Base-by-base conservation (phyloP, 2,113 vertebrate genomes). In the Catagonus wagneri region DNA sequence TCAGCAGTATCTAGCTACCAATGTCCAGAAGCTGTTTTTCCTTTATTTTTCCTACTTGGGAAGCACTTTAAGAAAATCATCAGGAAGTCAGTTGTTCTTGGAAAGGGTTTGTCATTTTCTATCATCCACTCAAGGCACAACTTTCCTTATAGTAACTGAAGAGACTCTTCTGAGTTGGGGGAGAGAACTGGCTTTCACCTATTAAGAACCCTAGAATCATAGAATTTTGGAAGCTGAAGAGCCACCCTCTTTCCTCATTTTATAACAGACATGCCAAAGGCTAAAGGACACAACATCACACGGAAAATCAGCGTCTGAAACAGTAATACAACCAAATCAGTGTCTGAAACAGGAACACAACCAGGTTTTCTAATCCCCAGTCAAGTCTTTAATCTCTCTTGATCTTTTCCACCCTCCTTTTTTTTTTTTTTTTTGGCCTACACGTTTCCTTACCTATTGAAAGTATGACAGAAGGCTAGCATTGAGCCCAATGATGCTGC, bases 51-150 rank as follows among this genome's bases (percentile, higher is more conserved):
- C 16, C 7, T 17, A n/a, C 65, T 89, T 80, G 34, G 71, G 29
- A 90, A 87, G 25, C 23, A 66, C 50, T 71, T 84, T 25, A 71
- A 50, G 19, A 93, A 86, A 83, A 93, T 81, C 44, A 83, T n/a
- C n/a, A 78, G 69, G 54, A 89, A 56, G 1, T 72, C 81, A 61
- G 14, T 39, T 76, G 20, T 93, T 44, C 23, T 81, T 80, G 14
- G 50, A 36, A 52, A 69, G 56, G 10, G 27, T 85, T 84, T 90
- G 16, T 61, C 78, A 60, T 39, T 52, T 84, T 17, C 29, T 29
- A 1, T 65, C 8, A 63, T 68, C 10, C n/a, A 81, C 39, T n/a
- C 27, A 13, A 32, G 29, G 6, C 32, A 81, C 17, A 44, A 32
- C 9, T 79, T 89, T 95, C 16, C 20, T 90, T 23, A 20, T 1